Conservation (phyloP, 2,113 vertebrate genomes). For the Pogona vitticeps region DNA sequence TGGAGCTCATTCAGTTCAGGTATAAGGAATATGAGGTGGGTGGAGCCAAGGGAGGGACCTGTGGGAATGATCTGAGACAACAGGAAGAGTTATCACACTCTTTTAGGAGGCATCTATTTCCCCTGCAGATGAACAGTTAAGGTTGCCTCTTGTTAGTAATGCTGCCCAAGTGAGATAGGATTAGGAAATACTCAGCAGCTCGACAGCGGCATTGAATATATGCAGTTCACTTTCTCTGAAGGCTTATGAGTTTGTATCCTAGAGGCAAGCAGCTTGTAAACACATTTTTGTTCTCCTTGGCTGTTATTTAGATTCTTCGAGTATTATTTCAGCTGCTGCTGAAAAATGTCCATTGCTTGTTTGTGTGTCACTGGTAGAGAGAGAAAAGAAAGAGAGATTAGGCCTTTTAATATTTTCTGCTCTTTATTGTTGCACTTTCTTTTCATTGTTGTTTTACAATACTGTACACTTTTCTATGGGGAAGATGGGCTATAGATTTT, state of each 20-base stretch:
- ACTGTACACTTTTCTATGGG: background rate
- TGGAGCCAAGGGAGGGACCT: background rate
- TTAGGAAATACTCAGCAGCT: background rate
- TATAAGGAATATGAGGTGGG: background rate
- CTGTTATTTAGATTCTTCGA: background rate
- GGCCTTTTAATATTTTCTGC: background rate
- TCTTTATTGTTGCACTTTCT: background rate
- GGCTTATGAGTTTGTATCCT: background rate
- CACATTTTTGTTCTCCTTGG: background rate
- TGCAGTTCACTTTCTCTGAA: background rate
- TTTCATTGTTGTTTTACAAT: background rate
- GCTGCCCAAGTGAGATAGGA: background rate
- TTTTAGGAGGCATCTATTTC: background rate
- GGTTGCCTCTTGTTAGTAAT: background rate
- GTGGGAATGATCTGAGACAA: background rate
- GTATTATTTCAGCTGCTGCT: background rate
- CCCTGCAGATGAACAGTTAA: background rate
- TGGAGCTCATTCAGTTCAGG: background rate
- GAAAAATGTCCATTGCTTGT: background rate
- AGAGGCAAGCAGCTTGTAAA: background rate
- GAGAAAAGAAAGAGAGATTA: background rate
- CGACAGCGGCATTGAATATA: background rate
- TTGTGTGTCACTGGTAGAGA: too few relatives aligned
- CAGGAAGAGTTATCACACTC: too few relatives aligned
- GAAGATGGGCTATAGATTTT: background rate